Evolutionary conservation across 2,888 invertebrate genomes (phyloP).

Genomic region (Ophioninae sp.): DNA sequence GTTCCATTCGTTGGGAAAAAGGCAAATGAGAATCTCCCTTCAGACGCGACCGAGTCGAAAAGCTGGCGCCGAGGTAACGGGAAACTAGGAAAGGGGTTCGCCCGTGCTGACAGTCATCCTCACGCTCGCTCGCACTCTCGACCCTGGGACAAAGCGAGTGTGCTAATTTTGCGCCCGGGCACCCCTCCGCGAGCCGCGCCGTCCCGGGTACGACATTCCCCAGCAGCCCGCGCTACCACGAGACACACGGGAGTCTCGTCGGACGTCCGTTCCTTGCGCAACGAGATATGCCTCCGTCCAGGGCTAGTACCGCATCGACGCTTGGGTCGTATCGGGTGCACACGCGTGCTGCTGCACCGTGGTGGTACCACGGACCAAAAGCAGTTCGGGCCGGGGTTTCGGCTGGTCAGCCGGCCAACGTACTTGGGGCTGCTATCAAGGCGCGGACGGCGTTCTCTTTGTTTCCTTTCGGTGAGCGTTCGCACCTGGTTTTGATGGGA

Average conservation of each 20-base stretch:
- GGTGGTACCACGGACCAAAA: neutral
- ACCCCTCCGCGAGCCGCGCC: neutral
- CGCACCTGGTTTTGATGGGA: slow-evolving; percentile 69
- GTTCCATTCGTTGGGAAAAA: neutral
- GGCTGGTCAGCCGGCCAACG: slow-evolving; percentile 27
- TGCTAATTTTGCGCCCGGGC: slow-evolving; percentile 49
- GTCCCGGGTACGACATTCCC: slow-evolving; percentile 6
- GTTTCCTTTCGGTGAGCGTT: slow-evolving; percentile 54
- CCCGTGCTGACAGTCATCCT: slow-evolving; percentile 45
- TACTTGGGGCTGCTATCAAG: slow-evolving; percentile 5
- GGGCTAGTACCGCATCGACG: neutral
- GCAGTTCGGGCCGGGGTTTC: neutral
- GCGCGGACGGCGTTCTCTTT: slow-evolving; percentile 40
- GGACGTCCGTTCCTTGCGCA: neutral
- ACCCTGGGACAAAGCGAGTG: slow-evolving; percentile 48
- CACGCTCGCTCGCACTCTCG: slow-evolving; percentile 16
- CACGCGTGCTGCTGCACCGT: neutral
- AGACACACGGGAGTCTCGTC: slow-evolving; percentile 18
- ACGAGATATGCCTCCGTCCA: neutral
- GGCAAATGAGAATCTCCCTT: neutral
- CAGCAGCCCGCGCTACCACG: neutral
- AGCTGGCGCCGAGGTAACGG: slow-evolving; percentile 10
- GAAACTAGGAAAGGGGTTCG: slow-evolving; percentile 17
- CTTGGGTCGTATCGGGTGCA: neutral
- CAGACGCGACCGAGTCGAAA: slow-evolving; percentile 4